A percentile compares a stretch with the other conserved stretches of the same genome.
Evolutionary conservation across 64 coral and sea anemone genomes (phyloP).

Genomic region (Catalaphyllia jardinei): DNA sequence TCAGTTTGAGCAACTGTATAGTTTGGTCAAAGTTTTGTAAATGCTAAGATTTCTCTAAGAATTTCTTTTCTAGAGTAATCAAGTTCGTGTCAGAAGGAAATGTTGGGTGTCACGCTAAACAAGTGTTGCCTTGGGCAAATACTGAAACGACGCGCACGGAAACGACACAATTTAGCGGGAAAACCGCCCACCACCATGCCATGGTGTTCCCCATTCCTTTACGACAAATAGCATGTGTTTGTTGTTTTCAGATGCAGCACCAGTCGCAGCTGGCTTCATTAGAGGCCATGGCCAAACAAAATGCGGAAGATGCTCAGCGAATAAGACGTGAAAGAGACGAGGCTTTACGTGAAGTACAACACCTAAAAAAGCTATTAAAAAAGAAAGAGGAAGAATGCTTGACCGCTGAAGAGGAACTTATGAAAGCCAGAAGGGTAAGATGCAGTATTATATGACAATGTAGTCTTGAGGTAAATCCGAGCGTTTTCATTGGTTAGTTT

Average conservation of each 20-base stretch:
- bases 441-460: neutral
- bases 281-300: slow-evolving; percentile 53
- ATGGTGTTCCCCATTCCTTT: neutral
- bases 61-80: too few relatives aligned
- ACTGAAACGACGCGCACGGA: too few relatives aligned
- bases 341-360: slow-evolving; percentile 82
- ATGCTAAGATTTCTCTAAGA: too few relatives aligned
- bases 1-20: too few relatives aligned
- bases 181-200: too few relatives aligned
- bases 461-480: too few relatives aligned
- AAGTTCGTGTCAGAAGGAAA: too few relatives aligned
- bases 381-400: slow-evolving; percentile 61
- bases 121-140: too few relatives aligned
- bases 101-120: too few relatives aligned
- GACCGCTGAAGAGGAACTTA: slow-evolving; percentile 72
- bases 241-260: slow-evolving; percentile 46
- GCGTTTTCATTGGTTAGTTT: too few relatives aligned
- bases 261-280: slow-evolving; percentile 45
- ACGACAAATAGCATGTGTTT: neutral
- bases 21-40: too few relatives aligned
- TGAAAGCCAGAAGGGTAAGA: slow-evolving; percentile 72
- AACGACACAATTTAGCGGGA: too few relatives aligned
- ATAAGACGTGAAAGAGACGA: slow-evolving; percentile 86
- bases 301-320: slow-evolving; percentile 71
- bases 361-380: slow-evolving; percentile 70